Conservation (phyloP, 2,797 vertebrate species). For the Diplodus puntazzo region DNA sequence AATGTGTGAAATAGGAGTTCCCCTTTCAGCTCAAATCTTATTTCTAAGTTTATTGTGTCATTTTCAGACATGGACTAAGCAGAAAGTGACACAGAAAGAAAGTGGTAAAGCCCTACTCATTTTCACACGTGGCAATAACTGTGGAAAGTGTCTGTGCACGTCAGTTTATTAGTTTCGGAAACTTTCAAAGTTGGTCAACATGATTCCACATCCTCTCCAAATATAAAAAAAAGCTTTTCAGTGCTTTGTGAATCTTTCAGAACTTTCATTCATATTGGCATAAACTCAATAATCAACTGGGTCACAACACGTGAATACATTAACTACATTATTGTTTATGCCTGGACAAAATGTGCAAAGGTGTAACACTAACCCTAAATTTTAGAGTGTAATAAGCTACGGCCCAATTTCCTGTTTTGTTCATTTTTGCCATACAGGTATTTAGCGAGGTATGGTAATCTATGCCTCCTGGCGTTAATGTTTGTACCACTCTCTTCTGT, state of each 20-base stretch:
- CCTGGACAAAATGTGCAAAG: background rate
- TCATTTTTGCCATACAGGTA: conserved; percentile 4
- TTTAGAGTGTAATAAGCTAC: background rate
- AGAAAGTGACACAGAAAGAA: background rate
- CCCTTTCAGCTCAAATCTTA: background rate
- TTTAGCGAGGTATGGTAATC: conserved; percentile 9
- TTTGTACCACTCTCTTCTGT: conserved; percentile 32
- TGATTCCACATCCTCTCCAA: background rate
- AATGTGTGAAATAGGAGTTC: background rate
- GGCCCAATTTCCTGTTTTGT: conserved; percentile 1
- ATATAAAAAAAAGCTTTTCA: background rate
- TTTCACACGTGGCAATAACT: background rate
- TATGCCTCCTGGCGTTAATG: conserved; percentile 17
- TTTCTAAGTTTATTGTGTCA: background rate
- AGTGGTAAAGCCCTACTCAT: no score
- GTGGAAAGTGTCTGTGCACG: background rate
- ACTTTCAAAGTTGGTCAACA: background rate
- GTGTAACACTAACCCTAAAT: background rate
- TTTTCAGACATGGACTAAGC: background rate
- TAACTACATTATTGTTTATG: background rate
- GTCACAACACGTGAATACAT: no score
- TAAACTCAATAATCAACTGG: background rate
- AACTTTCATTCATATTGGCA: background rate
- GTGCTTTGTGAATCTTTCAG: background rate
- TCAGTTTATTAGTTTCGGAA: background rate